Evolutionary conservation across 2,888 invertebrate genomes (phyloP).

Genomic region (Dusona sp.): DNA sequence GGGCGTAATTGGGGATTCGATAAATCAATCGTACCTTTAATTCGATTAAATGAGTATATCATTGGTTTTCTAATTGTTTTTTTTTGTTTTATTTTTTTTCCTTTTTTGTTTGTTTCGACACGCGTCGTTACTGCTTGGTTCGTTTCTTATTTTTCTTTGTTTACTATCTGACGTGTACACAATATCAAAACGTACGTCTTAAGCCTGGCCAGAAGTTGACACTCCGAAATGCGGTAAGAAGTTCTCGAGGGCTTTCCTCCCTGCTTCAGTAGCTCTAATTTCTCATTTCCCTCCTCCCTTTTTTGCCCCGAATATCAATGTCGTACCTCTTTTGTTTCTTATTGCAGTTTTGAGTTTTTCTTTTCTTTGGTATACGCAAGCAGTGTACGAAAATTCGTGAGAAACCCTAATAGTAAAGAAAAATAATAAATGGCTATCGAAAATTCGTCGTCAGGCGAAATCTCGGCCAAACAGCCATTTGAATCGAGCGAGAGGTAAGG

Average conservation of each 20-base stretch:
- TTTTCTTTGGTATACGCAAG: slow-evolving; percentile 58
- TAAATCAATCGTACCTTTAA: slow-evolving; percentile 41
- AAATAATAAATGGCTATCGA: slow-evolving; percentile 7
- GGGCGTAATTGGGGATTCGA: slow-evolving; percentile 11
- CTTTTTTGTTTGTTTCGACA: slow-evolving; percentile 22
- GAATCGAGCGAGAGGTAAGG: slow-evolving; percentile 39
- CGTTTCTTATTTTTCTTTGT: neutral
- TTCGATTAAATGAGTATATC: slow-evolving; percentile 55
- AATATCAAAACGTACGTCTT: slow-evolving; percentile 62
- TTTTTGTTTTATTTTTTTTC: neutral
- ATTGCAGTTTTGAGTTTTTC: neutral
- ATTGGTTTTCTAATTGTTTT: slow-evolving; percentile 46
- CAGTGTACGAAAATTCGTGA: slow-evolving; percentile 37
- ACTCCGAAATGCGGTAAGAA: slow-evolving; percentile 55
- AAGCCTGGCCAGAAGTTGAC: slow-evolving; percentile 39
- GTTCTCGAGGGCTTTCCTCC: slow-evolving; percentile 1
- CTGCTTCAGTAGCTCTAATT: neutral
- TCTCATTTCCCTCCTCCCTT: neutral
- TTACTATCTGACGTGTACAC: slow-evolving; percentile 34
- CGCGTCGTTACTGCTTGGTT: slow-evolving; percentile 28
- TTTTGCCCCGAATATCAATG: neutral
- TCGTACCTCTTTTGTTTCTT: slow-evolving; percentile 1
- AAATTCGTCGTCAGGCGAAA: neutral
- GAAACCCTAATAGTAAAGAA: slow-evolving; percentile 24
- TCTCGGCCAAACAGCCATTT: slow-evolving; percentile 22